Conservation (phyloP, 2,797 vertebrate species). For the Myotis findleyi region DNA sequence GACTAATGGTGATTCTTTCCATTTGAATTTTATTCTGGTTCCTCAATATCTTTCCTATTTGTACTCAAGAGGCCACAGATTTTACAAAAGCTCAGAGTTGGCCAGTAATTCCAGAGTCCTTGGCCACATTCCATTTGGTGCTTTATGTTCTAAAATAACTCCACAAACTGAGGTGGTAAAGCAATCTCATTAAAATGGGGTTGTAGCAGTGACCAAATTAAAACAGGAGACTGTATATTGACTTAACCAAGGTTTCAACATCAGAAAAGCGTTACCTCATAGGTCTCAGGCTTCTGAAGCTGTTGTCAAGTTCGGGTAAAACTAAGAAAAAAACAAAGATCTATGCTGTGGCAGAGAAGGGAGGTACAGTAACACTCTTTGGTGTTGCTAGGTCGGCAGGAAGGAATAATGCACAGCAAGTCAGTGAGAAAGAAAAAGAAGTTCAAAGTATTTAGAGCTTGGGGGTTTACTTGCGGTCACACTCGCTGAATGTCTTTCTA, state of each 20-base stretch:
- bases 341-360: neutral
- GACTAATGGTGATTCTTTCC: neutral
- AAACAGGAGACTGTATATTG: neutral
- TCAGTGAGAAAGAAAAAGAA: neutral
- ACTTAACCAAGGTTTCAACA: conserved; percentile 8
- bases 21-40: neutral
- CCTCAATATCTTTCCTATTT: neutral
- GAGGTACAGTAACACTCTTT: neutral
- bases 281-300: neutral
- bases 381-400: neutral
- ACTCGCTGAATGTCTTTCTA: neutral
- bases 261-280: neutral
- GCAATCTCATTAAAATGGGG: neutral
- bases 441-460: neutral
- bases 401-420: neutral
- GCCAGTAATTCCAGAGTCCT: neutral
- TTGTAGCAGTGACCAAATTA: neutral
- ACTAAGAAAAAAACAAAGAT: neutral
- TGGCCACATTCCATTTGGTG: neutral
- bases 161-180: neutral
- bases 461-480: neutral
- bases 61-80: neutral
- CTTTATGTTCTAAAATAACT: conserved; percentile 8
- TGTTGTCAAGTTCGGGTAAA: neutral
- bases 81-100: neutral